These are phyloP conservation scores for Cynopterus brachyotis DNA, from an alignment of 2,113 vertebrate species.

Conservation along the genomic window DNA sequence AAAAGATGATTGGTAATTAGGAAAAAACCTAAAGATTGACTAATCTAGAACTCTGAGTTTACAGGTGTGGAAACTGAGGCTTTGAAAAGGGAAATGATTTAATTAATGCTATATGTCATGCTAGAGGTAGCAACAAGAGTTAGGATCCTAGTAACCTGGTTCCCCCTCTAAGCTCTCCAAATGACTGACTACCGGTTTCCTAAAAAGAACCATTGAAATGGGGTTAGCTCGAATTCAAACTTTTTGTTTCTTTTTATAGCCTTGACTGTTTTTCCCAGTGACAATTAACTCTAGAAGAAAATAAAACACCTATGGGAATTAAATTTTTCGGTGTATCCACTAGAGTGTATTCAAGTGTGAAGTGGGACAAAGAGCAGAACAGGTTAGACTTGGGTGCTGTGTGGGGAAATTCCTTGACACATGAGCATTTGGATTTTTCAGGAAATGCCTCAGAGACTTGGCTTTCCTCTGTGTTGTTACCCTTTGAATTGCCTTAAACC, in stretches of 20 bases:
- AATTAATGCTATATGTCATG: neutral
- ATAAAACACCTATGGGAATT: neutral
- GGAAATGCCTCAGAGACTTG: conserved; percentile 37
- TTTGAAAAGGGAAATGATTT: neutral
- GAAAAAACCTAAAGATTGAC: neutral
- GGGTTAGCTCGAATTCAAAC: neutral
- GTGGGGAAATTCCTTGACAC: conserved; percentile 19
- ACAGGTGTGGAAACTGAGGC: neutral
- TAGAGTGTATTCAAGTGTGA: neutral
- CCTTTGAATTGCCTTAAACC: neutral
- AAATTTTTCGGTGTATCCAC: neutral
- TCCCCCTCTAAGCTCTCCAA: neutral
- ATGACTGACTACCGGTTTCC: neutral
- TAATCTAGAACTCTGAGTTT: neutral
- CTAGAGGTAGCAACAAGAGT: neutral
- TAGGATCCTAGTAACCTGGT: neutral
- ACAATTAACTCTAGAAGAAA: neutral
- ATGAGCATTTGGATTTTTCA: conserved; percentile 21
- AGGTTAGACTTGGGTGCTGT: neutral
- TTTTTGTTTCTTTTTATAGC: neutral
- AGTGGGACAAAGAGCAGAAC: neutral
- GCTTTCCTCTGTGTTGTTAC: conserved; percentile 32
- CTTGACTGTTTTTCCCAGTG: neutral
- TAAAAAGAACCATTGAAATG: neutral
- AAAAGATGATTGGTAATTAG: neutral